Conservation (phyloP, 2,797 vertebrate genomes). For the Lutjanus campechanus region DNA sequence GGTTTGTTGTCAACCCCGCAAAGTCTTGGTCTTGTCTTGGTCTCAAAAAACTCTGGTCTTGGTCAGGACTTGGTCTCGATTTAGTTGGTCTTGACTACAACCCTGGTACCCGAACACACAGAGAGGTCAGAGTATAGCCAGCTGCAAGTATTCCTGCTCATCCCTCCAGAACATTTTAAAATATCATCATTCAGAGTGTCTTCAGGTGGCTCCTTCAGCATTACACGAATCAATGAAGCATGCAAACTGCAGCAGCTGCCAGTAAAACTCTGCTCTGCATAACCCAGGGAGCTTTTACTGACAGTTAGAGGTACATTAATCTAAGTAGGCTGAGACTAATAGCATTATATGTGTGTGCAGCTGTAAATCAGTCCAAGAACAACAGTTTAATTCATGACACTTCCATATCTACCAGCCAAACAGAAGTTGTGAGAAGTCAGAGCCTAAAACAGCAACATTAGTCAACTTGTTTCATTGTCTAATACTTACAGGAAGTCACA, state of each 20-base stretch:
- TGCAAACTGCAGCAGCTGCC: not conserved
- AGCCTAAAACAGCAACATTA: too few species aligned
- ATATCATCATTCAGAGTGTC: not conserved
- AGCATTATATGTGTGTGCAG: not conserved
- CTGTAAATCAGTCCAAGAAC: not conserved
- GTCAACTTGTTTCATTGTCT: not conserved
- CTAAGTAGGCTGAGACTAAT: not conserved
- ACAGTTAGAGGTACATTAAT: not conserved
- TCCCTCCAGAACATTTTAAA: not conserved
- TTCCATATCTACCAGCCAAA: not conserved
- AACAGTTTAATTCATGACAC: slow-evolving; percentile 3
- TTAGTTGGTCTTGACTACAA: too few species aligned
- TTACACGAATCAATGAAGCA: slow-evolving; percentile 23
- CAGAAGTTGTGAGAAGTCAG: not conserved
- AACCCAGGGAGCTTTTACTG: not conserved
- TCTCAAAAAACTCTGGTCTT: too few species aligned
- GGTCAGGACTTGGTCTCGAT: too few species aligned
- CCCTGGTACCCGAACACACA: slow-evolving; percentile 18
- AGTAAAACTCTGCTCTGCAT: not conserved
- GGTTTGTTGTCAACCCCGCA: too few species aligned
- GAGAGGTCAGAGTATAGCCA: not conserved
- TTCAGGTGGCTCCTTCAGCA: not conserved
- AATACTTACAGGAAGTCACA: slow-evolving; percentile 64
- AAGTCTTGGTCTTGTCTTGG: too few species aligned
- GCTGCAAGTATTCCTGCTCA: slow-evolving; percentile 10